Evolutionary conservation across 23 tunicate genomes (phyloP), one percentile per base, ranked within the genome.

Genomic region (Trididemnum miniatum): DNA sequence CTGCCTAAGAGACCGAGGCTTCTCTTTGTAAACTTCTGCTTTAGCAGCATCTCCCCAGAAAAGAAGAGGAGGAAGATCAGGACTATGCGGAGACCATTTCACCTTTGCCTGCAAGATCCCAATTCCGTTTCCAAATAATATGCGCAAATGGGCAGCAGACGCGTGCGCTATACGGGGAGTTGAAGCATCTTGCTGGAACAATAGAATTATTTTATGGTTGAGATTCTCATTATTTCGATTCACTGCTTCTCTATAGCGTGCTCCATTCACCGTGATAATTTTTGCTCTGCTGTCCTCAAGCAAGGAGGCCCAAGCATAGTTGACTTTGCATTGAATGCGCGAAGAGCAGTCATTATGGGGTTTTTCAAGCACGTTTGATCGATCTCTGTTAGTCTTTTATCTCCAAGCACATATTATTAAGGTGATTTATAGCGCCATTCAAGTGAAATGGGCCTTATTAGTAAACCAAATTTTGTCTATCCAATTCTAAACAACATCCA

Each of bases 161-260:
- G 37, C 75, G 75, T 67, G 75, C 32, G 75, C 75, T 67, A 38
- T 31, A 67, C 5, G 38, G 75, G 75, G 75, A 67, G 75, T 67
- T 67, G 38, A 7, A 32, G 38, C 75, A 67, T 67, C 38, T 38
- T 67, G 75, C 75, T 67, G 75, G 38, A 67, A 67, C 38, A 20
- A 32, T 38, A 67, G 38, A 67, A 33, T 30, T 67, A 4, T 67
- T 22, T 31, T 67, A 30, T 67, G 75, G 75, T 67, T 32, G 75
- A 67, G 75, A 24, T 67, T 22, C 75, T 67, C 38, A 67, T 67
- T 67, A 31, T 5, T 67, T 67, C 75, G 38, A 67, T 67, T 67
- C 75, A 32, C 7, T 32, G n/a, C 75, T 30, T 67, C 38, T 67
- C 38, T 67, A 38, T 67, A 31, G 75, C 38, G 75, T 38, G 31